Base-by-base conservation (phyloP, 2,113 vertebrate genomes). In the Seriola quinqueradiata region DNA sequence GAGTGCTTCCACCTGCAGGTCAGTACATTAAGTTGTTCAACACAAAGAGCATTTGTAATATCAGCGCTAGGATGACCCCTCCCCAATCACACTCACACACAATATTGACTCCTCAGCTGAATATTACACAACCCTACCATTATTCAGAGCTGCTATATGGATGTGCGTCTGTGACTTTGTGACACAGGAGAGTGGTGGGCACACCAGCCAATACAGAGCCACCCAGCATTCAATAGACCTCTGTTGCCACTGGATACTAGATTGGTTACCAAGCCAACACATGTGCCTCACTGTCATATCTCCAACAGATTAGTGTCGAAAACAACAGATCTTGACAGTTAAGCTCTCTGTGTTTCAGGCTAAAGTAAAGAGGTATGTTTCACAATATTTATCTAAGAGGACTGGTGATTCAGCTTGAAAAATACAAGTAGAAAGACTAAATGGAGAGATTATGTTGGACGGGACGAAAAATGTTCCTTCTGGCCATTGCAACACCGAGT, bases 191-290 rank as follows among this genome's bases (percentile, higher is more conserved):
- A 92, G 85, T 82, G 86, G 90, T 91, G 91, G 90, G 91, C 89
- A 93, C 86, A 87, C 72, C 89, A 92, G 89, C 87, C 84, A 90
- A 90, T 87, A 81, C 86, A 91, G 81, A 92, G 90, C 89, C 88
- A 92, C 85, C 89, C 87, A 75, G 87, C 82, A 85, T 93, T 93
- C 93, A 94, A 92, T 91, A 93, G 92, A 92, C 92, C 91, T 93
- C 92, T 93, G 94, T 95, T 95, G 93, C 92, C 92, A 94, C 91
- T 95, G 94, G 94, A 95, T 95, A 95, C 94, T 89, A 78, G 92
- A 92, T 89, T 93, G 91, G 93, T 95, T 93, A 94, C 92, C 94
- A 93, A 93, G 92, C 93, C 93, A 94, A 94, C 93, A 94, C 88
- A 91, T 92, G 91, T 92, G 90, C 92, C 87, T 90, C 86, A 89